Evolutionary conservation across 2,888 invertebrate genomes (phyloP), one percentile per base, ranked within the genome.

Genomic region (Acleris literana): DNA sequence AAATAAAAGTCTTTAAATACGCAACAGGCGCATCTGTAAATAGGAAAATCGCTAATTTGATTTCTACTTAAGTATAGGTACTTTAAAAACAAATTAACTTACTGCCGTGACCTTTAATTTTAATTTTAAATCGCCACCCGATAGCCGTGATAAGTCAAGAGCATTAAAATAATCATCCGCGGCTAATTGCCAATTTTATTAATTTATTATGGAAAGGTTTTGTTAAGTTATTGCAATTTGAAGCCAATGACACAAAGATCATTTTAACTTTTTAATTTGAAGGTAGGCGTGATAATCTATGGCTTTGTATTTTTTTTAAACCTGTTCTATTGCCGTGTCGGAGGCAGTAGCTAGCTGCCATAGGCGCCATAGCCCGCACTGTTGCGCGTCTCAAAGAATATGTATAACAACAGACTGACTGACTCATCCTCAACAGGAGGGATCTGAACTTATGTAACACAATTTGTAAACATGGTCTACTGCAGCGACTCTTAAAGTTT

Each of bases 231-330:
- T 39, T 39, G 39, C 39, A 13, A 39, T 39, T 39, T 13, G 13
- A 39, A 39, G 39, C 13, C 39, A 13, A 3, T 13, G 13, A 13
- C 39, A 39, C 39, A 13, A 39, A 51, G 43, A 39, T 55, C 33
- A 62, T 55, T 49, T 33, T 53, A 64, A 33, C 48, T 58, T 58
- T 58, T 59, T 60, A 65, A 56, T 61, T 65, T 44, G 65, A 20
- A 65, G 65, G 65, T 65, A 65, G 65, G 65, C 61, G 61, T 65
- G 65, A 44, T 64, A 49, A 59, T 61, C 61, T 61, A 52, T 46
- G 65, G 22, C 55, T 43, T 18, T 48, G 48, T 55, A 56, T 56
- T 65, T 65, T 64, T 64, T 65, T 65, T 55, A 65, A 65, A 65
- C 65, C 61, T 61, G 65, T 65, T 65, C 39, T 49, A 22, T 60